These are phyloP conservation scores for Okapia johnstoni DNA, from an alignment of 2,113 vertebrate species.

Conservation along the genomic window DNA sequence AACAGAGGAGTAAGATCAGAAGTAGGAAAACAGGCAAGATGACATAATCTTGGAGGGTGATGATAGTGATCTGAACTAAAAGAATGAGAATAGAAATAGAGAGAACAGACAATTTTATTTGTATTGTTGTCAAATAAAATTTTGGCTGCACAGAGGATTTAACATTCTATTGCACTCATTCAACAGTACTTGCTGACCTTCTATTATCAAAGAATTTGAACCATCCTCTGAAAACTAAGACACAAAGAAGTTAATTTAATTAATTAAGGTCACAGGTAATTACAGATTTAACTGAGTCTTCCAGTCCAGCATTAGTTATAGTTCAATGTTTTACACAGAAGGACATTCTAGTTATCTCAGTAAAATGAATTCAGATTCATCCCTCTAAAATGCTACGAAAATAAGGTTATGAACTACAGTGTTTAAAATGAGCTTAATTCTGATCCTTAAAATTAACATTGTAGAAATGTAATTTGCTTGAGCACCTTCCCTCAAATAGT, in stretches of 20 bases:
- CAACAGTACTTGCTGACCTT: neutral
- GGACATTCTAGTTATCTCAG: neutral
- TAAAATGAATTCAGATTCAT: conserved; percentile 4
- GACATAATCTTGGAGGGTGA: neutral
- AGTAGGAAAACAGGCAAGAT: neutral
- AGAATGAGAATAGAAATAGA: neutral
- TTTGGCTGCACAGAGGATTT: neutral
- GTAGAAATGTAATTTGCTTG: conserved; percentile 10
- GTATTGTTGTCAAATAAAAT: neutral
- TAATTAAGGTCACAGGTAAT: conserved; percentile 36
- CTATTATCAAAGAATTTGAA: conserved; percentile 3
- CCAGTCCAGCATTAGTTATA: neutral
- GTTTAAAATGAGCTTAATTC: neutral
- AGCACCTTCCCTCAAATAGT: neutral
- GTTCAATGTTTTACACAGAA: neutral
- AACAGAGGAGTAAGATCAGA: neutral
- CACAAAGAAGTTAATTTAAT: conserved; percentile 40
- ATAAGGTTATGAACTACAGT: neutral
- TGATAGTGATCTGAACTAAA: neutral
- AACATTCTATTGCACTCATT: neutral
- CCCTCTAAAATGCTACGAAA: conserved; percentile 19
- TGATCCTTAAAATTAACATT: neutral
- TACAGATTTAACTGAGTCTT: neutral
- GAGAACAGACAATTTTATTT: neutral
- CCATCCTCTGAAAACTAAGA: neutral